A percentile compares a stretch with the other conserved stretches of the same genome.
Conservation (phyloP, 2,888 invertebrate species). For the Nephrotoma appendiculata region DNA sequence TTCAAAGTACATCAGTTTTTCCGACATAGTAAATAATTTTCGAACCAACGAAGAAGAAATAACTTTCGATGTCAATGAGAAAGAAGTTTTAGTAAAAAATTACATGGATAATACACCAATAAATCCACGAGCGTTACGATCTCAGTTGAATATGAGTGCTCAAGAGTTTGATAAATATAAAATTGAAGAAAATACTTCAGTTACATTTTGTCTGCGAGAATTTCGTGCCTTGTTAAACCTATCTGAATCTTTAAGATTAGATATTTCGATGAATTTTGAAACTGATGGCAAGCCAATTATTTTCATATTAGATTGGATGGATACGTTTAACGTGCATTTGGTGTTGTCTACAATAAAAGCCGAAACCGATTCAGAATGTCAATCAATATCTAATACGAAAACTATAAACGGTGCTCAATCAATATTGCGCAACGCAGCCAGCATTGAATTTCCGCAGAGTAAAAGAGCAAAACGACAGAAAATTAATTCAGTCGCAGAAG, state of each 20-base stretch:
- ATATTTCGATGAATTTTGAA: constrained; percentile 59
- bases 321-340: constrained; percentile 63
- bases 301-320: constrained; percentile 54
- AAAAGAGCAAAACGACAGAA: background rate
- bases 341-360: constrained; percentile 48
- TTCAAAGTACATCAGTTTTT: constrained; percentile 47
- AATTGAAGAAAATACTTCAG: constrained; percentile 40
- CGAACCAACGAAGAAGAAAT: constrained; percentile 68
- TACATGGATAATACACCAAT: constrained; percentile 53
- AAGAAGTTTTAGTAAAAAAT: constrained; percentile 56
- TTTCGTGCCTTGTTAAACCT: constrained; percentile 65
- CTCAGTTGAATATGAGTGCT: constrained; percentile 45
- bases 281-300: constrained; percentile 63
- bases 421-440: background rate
- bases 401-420: background rate
- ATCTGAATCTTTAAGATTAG: constrained; percentile 57
- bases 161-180: constrained; percentile 24
- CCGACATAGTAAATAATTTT: constrained; percentile 65
- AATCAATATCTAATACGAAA: background rate
- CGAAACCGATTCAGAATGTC: background rate
- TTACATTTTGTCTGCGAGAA: constrained; percentile 79
- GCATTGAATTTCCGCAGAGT: background rate
- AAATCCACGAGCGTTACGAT: constrained; percentile 55
- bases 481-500: background rate
- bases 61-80: constrained; percentile 51